Percentiles rank a stretch among this genome's conserved stretches.
These are phyloP conservation scores for Perca flavescens DNA, from an alignment of 2,113 vertebrate genomes.

Conservation along the genomic window DNA sequence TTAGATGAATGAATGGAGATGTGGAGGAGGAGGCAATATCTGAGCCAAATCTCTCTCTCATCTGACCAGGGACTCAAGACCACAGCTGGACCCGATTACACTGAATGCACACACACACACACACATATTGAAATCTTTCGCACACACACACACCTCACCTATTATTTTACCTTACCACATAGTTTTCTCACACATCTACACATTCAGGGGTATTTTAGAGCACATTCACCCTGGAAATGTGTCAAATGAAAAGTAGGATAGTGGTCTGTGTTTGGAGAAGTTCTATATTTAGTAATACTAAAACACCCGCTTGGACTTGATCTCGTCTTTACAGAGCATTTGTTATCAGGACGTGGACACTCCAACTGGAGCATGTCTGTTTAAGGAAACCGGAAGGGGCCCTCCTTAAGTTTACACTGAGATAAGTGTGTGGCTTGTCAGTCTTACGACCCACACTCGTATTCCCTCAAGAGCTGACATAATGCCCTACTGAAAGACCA, in stretches of 20 bases:
- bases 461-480: conserved; percentile 62
- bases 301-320: background rate
- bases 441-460: conserved; percentile 27
- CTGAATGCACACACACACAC: conserved; percentile 40
- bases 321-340: conserved; percentile 34
- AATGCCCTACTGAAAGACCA: conserved; percentile 68
- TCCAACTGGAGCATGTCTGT: conserved; percentile 75
- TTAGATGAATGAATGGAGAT: conserved; percentile 79
- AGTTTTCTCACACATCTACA: conserved; percentile 40
- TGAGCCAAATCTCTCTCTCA: conserved; percentile 73
- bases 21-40: conserved; percentile 64
- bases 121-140: conserved; percentile 60
- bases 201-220: background rate
- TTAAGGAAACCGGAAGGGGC: conserved; percentile 82
- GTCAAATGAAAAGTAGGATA: background rate
- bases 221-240: background rate
- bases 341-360: conserved; percentile 57
- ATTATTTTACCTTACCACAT: conserved; percentile 54
- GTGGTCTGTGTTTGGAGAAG: background rate
- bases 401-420: conserved; percentile 72
- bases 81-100: conserved; percentile 84
- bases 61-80: conserved; percentile 82
- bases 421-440: conserved; percentile 76
- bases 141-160: conserved; percentile 55
- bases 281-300: conserved; percentile 26